Conservation (phyloP, 2,888 invertebrate species). For the Deilephila porcellus region DNA sequence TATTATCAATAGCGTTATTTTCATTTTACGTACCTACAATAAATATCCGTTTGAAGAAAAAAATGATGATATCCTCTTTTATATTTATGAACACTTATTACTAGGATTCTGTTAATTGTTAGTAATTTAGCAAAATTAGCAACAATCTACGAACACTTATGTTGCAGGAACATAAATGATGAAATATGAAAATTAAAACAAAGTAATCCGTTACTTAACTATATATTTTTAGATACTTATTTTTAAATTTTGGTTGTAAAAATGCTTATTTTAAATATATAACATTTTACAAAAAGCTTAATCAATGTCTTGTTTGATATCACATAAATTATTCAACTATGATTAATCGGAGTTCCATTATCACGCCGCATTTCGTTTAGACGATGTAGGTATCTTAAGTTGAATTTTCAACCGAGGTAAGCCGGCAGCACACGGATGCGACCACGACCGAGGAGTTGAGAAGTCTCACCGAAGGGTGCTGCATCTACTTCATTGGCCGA, state of each 20-base stretch:
- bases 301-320: constrained; percentile 39
- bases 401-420: constrained; percentile 65
- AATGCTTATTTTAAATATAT: constrained; percentile 11
- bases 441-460: constrained; percentile 65
- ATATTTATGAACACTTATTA: constrained; percentile 1
- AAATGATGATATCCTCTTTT: neutral
- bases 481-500: constrained; percentile 63
- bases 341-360: neutral
- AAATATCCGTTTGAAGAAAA: neutral
- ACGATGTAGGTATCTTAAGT: neutral
- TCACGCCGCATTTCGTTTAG: constrained; percentile 4
- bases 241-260: neutral
- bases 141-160: constrained; percentile 1
- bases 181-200: neutral
- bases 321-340: neutral
- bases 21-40: neutral
- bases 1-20: neutral
- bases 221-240: neutral
- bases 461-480: constrained; percentile 68
- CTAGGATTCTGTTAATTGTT: neutral
- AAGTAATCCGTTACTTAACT: constrained; percentile 15
- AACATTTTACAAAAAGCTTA: constrained; percentile 35
- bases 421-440: constrained; percentile 77
- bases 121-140: neutral
- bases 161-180: neutral